phyloP scores from a whole-genome alignment of 2,113 vertebrate species.

The Jacana jacana region DNA sequence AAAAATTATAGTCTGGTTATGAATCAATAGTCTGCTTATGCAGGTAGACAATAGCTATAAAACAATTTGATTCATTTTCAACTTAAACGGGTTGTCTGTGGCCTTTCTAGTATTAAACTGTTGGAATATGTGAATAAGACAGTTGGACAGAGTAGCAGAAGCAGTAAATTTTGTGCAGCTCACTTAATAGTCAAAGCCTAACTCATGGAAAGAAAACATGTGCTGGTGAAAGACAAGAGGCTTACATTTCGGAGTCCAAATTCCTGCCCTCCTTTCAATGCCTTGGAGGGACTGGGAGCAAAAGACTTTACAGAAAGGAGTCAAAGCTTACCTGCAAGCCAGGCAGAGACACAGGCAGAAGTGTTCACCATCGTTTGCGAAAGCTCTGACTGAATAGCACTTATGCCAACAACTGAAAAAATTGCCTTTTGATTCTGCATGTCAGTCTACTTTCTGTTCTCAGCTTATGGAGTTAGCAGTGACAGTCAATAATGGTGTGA shows the following conservation, averaged over 20 bases:
- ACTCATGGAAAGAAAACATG: fast-evolving
- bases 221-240: neutral
- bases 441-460: neutral
- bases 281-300: neutral
- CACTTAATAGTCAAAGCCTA: neutral
- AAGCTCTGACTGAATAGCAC: neutral
- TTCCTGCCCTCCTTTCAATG: neutral
- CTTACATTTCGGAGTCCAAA: neutral
- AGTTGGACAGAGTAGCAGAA: neutral
- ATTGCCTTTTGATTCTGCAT: neutral
- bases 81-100: neutral
- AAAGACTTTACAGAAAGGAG: neutral
- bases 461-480: neutral
- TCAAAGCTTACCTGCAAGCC: neutral
- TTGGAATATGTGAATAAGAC: neutral
- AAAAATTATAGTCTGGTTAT: neutral
- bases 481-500: neutral
- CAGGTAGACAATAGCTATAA: neutral
- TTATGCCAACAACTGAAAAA: fast-evolving
- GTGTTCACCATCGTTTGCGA: fast-evolving
- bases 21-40: neutral
- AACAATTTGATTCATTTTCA: neutral
- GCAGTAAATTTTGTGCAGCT: neutral
- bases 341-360: fast-evolving
- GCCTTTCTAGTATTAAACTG: neutral